Percentiles rank a stretch among this genome's conserved stretches.
Conservation (phyloP, 2,888 invertebrate genomes). For the Nomada fabriciana region DNA sequence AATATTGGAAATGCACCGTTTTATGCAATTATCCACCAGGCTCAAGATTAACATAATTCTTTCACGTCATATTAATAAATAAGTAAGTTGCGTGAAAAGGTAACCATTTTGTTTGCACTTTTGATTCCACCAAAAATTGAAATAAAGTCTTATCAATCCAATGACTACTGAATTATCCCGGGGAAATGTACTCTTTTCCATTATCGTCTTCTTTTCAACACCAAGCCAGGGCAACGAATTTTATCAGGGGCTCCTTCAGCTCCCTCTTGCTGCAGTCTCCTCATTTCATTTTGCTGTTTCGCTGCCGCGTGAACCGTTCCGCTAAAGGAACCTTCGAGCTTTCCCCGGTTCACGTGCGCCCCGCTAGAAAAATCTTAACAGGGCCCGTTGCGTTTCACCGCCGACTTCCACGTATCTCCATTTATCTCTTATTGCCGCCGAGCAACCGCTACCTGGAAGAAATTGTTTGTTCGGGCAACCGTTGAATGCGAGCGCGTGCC, state of each 20-base stretch:
- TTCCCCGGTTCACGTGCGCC: conserved; percentile 11
- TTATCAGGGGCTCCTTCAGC: neutral
- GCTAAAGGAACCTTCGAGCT: neutral
- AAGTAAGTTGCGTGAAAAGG: too few species aligned
- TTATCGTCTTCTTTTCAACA: neutral
- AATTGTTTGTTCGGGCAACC: conserved; percentile 31
- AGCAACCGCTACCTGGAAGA: conserved; percentile 51
- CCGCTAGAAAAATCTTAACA: conserved; percentile 54
- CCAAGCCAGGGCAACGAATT: neutral
- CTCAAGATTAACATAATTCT: too few species aligned
- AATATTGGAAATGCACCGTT: too few species aligned
- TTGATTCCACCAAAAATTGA: too few species aligned
- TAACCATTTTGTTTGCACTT: too few species aligned
- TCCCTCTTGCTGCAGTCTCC: too few species aligned
- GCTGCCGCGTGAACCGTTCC: too few species aligned
- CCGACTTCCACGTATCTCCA: conserved; percentile 51
- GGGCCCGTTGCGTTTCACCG: conserved; percentile 37
- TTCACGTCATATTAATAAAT: too few species aligned
- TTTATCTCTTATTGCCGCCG: conserved; percentile 38
- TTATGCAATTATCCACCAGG: too few species aligned
- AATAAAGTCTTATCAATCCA: too few species aligned
- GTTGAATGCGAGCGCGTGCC: conserved; percentile 42
- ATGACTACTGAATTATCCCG: too few species aligned
- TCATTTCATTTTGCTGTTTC: too few species aligned
- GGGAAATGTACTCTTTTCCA: neutral